Percentiles rank a stretch among this genome's conserved stretches.
phyloP scores from a whole-genome alignment of 2,113 vertebrate species.

The Brachyhypopomus occidentalis region DNA sequence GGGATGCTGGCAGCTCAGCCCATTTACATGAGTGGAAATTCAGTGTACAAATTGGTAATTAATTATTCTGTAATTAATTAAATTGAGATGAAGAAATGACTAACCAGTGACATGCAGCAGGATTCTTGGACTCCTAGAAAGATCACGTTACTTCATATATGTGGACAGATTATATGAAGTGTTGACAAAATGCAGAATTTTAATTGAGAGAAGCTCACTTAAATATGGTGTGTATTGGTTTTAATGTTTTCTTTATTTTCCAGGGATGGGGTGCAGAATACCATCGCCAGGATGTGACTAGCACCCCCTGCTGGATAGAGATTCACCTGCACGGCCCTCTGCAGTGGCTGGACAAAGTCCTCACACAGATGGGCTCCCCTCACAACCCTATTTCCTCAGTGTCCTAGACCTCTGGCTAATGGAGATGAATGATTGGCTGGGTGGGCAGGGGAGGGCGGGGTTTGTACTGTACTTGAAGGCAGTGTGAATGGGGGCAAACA shows the following conservation, averaged over 20 bases:
- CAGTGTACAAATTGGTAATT: no score
- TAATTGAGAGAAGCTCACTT: no score
- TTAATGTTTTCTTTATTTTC: conserved; percentile 46
- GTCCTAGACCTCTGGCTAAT: conserved; percentile 75
- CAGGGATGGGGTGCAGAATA: conserved; percentile 99
- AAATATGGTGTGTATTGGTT: not conserved
- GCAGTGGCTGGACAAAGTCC: conserved; percentile 99
- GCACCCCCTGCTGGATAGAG: conserved; percentile 99
- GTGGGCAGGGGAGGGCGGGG: not conserved
- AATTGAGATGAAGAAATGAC: no score
- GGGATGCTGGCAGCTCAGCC: no score
- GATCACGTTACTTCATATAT: no score
- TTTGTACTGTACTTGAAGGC: conserved; percentile 87
- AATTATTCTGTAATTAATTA: no score
- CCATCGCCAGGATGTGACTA: conserved; percentile 98
- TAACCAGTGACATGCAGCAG: no score
- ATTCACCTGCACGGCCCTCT: conserved; percentile 97
- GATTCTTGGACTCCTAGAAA: no score
- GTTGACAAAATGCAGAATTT: no score
- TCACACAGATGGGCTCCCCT: conserved; percentile 98
- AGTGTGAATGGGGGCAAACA: conserved; percentile 81
- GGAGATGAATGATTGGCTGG: conserved; percentile 28
- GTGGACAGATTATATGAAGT: no score
- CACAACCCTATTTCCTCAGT: conserved; percentile 98
- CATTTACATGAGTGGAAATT: no score